Base-by-base conservation (phyloP, 2,888 invertebrate species). In the Pristionchus fissidentatus region DNA sequence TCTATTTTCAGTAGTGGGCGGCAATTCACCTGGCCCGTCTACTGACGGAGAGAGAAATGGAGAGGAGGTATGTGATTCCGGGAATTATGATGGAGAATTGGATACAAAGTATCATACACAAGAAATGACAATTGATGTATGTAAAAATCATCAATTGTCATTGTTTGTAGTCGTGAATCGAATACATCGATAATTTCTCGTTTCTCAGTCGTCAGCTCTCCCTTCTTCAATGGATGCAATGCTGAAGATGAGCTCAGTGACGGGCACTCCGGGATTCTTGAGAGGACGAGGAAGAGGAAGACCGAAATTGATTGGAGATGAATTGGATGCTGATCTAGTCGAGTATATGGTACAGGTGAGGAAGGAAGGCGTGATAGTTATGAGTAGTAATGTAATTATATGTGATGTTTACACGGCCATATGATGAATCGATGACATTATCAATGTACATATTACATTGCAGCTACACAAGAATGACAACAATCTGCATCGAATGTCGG, bases 271-370 rank as follows among this genome's bases (percentile, higher is more conserved):
- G 13, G 88, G 88, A 32, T 89, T 89, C 84, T 85, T 91, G 29
- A 87, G 90, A 7, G 91, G 91, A 13, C 87, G 92, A 29, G 92
- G 92, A 3, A 85, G 92, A 10, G 92, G 92, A 13, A 84, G 92
- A 8, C 92, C 92, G 60, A 92, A 92, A 85, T 84, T 92, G 83
- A 92, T 92, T 66, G 92, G 91, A 62, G 92, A 92, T 78, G 91
- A 92, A 81, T 85, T 92, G 78, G 92, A 92, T 84, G 90, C 91
- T 0, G 89, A 91, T 60, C 87, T 92, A 19, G 91, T 92, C 19
- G 91, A 92, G 78, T 87, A 90, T 84, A 92, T 92, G 90, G 91
- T 92, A 35, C 75, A 87, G 57, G 83, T 90, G 41, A 90, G 80
- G 3, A 22, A 22, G 49, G 19, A 15, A 49, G 49, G 19, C 19